phyloP scores from a whole-genome alignment of 2,797 vertebrate species.

The Etheostoma perlongum region DNA sequence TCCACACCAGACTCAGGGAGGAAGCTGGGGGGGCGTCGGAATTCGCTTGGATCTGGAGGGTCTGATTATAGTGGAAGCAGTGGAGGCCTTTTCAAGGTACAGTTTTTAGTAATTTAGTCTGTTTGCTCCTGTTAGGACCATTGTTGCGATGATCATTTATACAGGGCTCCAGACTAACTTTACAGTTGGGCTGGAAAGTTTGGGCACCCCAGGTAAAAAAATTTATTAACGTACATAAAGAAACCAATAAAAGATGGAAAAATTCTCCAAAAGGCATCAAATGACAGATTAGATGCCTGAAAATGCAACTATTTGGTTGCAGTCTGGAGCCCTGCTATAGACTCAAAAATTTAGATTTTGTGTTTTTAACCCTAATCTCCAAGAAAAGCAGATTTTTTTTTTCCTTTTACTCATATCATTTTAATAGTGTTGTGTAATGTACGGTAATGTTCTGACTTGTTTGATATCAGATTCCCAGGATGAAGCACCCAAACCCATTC shows the following conservation, averaged over 20 bases:
- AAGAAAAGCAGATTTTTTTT: background rate
- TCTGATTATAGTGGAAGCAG: conserved; percentile 82
- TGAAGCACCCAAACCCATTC: conserved; percentile 92
- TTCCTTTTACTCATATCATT: background rate
- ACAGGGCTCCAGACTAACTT: no score
- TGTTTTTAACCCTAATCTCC: background rate
- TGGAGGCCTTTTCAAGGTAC: conserved; percentile 85
- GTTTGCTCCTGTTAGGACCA: no score
- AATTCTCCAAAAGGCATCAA: no score
- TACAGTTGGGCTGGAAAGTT: no score
- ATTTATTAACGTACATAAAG: no score
- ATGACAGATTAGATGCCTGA: no score
- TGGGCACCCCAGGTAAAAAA: no score
- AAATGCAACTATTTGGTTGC: no score
- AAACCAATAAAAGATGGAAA: no score
- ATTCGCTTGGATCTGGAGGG: conserved; percentile 79
- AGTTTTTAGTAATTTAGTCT: background rate
- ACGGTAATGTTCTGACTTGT: background rate
- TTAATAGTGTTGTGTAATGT: background rate
- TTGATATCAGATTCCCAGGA: conserved; percentile 81
- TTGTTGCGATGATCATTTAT: no score
- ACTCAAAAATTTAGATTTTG: no score
- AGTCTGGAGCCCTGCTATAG: no score
- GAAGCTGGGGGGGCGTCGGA: conserved; percentile 74
- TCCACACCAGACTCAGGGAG: conserved; percentile 77